Evolutionary conservation across 2,888 invertebrate genomes (phyloP), one percentile per base, ranked within the genome.

Genomic region (Hartigia nigra): DNA sequence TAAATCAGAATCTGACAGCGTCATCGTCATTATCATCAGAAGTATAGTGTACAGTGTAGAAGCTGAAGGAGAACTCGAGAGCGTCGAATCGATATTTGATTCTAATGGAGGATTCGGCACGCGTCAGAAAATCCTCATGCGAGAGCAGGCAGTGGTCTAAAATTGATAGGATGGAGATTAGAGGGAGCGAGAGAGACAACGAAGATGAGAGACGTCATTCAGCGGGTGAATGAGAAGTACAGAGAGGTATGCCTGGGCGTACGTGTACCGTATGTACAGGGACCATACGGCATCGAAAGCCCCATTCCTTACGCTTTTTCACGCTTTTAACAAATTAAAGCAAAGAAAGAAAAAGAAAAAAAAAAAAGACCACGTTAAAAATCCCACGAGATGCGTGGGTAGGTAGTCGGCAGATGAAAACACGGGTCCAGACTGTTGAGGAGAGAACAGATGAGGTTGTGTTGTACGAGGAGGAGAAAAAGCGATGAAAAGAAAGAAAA

Each of bases 241-340:
- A 0, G 14, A 12, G 14, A 39, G 39, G 1, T 5, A 1, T 14
- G 39, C 14, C 39, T 39, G 4, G 39, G 39, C 14, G 39, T 14
- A 14, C 4, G 14, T 4, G 39, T 14, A 14, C 34, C 34, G 34
- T 34, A 37, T 12, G 1, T 12, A 39, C 39, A 4, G 4, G 12
- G 39, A 14, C 39, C 39, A 4, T 39, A 14, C 23, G 23, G 23
- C 55, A 34, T 31, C 32, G 34, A 31, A 34, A 14, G 4, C 72
- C 36, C 23, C 75, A 12, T 37, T 37, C 75, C 75, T 36, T 12
- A 37, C 5, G 31, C 79, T 77, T 78, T 84, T 84, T 87, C 84
- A 84, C 84, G 87, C 87, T 90, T 89, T 90, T 87, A 89, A 88
- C 87, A 88, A 88, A 90, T 89, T 89, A 90, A 89, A 89, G 85